Base-by-base conservation (phyloP, 37 sponge, comb jelly and placozoan genomes). In the Cliona cf. orientalis region DNA sequence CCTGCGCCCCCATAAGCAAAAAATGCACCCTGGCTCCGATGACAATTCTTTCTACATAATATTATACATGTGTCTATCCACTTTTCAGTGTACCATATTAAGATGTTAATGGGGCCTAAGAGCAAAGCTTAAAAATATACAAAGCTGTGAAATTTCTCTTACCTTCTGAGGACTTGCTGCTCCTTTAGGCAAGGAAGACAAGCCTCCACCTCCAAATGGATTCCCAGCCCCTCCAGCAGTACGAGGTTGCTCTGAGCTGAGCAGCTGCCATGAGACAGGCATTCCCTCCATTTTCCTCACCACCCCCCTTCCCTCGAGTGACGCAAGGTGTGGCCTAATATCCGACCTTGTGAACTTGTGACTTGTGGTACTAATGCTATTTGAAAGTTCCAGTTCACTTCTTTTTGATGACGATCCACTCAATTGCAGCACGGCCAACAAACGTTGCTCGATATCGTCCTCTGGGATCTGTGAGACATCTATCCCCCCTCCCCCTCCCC, bases 381-480 rank as follows among this genome's bases (percentile, higher is more conserved):
- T 29, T 31, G 72, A 40, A 4, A 82, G 46, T 29, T 82, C 73
- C 19, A 71, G 22, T 2, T 70, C 72, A 44, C 74, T 82, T 63
- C 39, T 38, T 36, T 25, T 14, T 7, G 11, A 9, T 3, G 5
- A 34, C 0, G 82, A 74, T 11, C 31, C 35, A n/a, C 46, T 53
- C n/a, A n/a, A n/a, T 46, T 14, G 25, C 46, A 82, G 21, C 1
- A 72, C 74, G 3, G 53, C 41, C 4, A 80, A 28, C 6, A 80
- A 29, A 36, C 80, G 22, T n/a, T 80, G 36, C 32, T 31, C 42
- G 1, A 80, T 46, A 37, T 80, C 46, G 2, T 59, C 72, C 34
- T 69, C 81, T 31, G 72, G 62, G 34, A 80, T 49, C 9, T 80
- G 69, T 28, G 80, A 68, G 14, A 60, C 25, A 12, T 61, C 62